Evolutionary conservation across 2,113 vertebrate species (phyloP).

Genomic region (Pristiophorus japonicus): DNA sequence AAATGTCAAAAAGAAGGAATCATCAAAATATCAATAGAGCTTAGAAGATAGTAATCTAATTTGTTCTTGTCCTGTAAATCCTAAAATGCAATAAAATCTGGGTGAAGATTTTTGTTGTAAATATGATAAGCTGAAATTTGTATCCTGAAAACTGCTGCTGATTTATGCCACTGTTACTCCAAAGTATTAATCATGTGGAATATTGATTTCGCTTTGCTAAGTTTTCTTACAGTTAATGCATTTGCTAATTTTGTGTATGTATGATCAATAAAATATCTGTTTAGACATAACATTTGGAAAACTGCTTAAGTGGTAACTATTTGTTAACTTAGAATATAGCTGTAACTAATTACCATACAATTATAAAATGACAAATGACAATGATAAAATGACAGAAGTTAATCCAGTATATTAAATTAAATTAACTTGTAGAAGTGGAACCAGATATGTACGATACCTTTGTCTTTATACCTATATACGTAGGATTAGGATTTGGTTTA

Average conservation of each 20-base stretch:
- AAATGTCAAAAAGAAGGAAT: not conserved
- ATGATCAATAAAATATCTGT: constrained; percentile 21
- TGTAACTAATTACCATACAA: not conserved
- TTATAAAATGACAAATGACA: not conserved
- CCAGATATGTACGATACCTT: too few relatives aligned
- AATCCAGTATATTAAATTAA: not conserved
- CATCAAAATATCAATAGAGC: not conserved
- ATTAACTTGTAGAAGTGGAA: too few relatives aligned
- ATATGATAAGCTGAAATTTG: constrained; percentile 24
- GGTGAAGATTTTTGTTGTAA: constrained; percentile 32
- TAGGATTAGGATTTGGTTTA: not conserved
- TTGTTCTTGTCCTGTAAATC: not conserved
- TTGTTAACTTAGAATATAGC: not conserved
- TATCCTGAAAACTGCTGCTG: constrained; percentile 1
- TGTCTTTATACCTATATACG: not conserved
- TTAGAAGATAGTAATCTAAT: not conserved
- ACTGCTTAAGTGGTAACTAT: not conserved
- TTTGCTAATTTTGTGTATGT: constrained; percentile 1
- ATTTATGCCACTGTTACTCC: not conserved
- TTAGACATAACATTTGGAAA: not conserved
- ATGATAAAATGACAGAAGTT: not conserved
- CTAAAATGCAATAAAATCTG: not conserved
- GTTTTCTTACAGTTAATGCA: constrained; percentile 15
- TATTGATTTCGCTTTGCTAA: not conserved
- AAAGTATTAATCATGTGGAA: not conserved